These are phyloP conservation scores for Paratrypauchen microcephalus DNA, from an alignment of 2,797 vertebrate genomes.

Conservation along the genomic window DNA sequence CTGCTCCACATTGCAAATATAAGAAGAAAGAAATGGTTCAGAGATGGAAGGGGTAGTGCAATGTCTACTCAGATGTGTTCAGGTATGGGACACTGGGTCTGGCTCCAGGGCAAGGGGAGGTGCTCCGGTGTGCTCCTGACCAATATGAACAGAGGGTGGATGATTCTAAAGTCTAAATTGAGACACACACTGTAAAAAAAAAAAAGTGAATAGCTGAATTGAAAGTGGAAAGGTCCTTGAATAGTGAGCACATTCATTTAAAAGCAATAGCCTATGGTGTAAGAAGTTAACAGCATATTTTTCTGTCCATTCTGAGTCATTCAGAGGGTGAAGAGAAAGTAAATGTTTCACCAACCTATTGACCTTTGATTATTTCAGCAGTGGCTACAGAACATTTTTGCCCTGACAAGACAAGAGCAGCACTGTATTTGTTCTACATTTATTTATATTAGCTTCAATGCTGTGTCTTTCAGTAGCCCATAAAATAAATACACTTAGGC, in stretches of 20 bases:
- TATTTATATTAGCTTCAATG: not conserved
- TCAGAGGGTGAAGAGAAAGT: constrained; percentile 33
- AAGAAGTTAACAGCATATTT: not conserved
- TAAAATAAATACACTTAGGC: too few relatives aligned
- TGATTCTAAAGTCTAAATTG: constrained; percentile 40
- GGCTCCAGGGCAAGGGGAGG: constrained; percentile 59
- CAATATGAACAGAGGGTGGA: constrained; percentile 69
- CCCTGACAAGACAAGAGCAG: too few relatives aligned
- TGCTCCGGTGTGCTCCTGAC: constrained; percentile 42
- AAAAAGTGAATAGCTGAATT: not conserved
- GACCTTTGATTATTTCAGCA: constrained; percentile 71
- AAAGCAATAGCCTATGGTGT: not conserved
- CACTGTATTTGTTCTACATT: not conserved
- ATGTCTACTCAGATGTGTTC: constrained; percentile 36
- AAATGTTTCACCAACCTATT: constrained; percentile 71
- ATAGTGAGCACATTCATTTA: not conserved
- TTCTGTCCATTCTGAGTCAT: not conserved
- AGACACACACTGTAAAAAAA: constrained; percentile 10
- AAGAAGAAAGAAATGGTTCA: constrained; percentile 14
- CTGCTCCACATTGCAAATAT: constrained; percentile 73
- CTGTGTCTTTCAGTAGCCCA: too few relatives aligned
- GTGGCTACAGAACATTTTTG: constrained; percentile 6
- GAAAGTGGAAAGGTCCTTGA: not conserved
- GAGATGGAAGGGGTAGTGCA: constrained; percentile 45
- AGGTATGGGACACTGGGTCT: constrained; percentile 26